These are phyloP conservation scores for Pandemis heparana DNA, from an alignment of 2,888 invertebrate species.

Conservation along the genomic window DNA sequence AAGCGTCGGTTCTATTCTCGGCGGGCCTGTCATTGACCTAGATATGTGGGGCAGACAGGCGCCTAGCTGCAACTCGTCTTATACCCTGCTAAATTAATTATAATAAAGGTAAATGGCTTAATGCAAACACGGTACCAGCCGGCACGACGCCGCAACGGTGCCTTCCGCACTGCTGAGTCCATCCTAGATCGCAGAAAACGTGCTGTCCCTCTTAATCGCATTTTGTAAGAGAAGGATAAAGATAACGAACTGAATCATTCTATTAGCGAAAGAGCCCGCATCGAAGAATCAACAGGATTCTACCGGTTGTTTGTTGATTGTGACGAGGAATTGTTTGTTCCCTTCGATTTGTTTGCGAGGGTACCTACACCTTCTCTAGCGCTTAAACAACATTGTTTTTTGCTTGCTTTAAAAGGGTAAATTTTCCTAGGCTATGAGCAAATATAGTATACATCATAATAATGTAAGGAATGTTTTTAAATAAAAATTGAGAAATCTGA, in stretches of 20 bases:
- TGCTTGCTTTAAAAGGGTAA: neutral
- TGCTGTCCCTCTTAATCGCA: conserved; percentile 3
- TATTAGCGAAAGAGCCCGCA: conserved; percentile 7
- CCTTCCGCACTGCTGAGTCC: conserved; percentile 17
- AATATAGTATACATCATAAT: neutral
- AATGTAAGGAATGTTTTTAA: neutral
- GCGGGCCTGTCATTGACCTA: conserved; percentile 81
- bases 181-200: conserved; percentile 6
- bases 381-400: neutral
- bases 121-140: conserved; percentile 63
- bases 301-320: conserved; percentile 15
- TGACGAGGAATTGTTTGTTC: conserved; percentile 25
- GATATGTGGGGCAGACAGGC: conserved; percentile 66
- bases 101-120: conserved; percentile 74
- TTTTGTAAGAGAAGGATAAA: conserved; percentile 7
- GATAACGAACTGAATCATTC: conserved; percentile 16
- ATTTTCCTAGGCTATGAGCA: neutral
- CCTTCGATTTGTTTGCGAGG: conserved; percentile 11
- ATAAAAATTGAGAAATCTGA: no score
- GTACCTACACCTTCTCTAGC: neutral
- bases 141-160: conserved; percentile 51
- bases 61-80: conserved; percentile 63
- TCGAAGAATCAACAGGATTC: conserved; percentile 18
- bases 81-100: conserved; percentile 72
- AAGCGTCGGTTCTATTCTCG: conserved; percentile 79